These are phyloP conservation scores for Porites rus DNA, from an alignment of 92 coral and sea anemone genomes.

Conservation along the genomic window DNA sequence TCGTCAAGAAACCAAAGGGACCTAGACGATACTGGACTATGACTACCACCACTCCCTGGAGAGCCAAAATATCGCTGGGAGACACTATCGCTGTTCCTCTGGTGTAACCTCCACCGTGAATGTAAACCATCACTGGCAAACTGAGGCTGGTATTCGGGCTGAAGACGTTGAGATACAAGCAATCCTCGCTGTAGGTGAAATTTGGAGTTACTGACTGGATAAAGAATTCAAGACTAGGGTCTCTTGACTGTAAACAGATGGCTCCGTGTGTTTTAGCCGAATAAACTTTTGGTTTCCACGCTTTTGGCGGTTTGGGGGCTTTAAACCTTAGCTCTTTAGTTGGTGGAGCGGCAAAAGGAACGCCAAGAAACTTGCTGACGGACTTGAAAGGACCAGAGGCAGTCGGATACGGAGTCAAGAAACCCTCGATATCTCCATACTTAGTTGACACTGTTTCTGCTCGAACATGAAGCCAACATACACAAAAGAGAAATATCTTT, in stretches of 20 bases:
- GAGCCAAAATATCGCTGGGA: slow-evolving; percentile 59
- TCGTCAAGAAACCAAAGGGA: slow-evolving; percentile 67
- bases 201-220: neutral
- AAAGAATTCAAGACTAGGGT: neutral
- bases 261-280: slow-evolving; percentile 36
- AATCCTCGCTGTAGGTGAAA: slow-evolving; percentile 34
- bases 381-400: neutral
- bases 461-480: neutral
- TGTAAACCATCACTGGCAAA: slow-evolving; percentile 65
- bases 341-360: slow-evolving; percentile 70
- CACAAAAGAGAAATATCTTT: neutral
- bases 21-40: slow-evolving; percentile 64
- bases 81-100: slow-evolving; percentile 39
- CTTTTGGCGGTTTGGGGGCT: slow-evolving; percentile 48
- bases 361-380: slow-evolving; percentile 62
- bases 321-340: slow-evolving; percentile 50
- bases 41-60: slow-evolving; percentile 61
- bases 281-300: slow-evolving; percentile 52
- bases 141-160: slow-evolving; percentile 11
- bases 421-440: slow-evolving; percentile 26
- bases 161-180: slow-evolving; percentile 60
- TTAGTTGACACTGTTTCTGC: slow-evolving; percentile 15
- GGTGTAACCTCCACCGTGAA: slow-evolving; percentile 64
- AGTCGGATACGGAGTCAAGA: neutral
- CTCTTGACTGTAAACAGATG: slow-evolving; percentile 45